These are phyloP conservation scores for Villa cingulata DNA, from an alignment of 2,888 invertebrate species.

Conservation along the genomic window DNA sequence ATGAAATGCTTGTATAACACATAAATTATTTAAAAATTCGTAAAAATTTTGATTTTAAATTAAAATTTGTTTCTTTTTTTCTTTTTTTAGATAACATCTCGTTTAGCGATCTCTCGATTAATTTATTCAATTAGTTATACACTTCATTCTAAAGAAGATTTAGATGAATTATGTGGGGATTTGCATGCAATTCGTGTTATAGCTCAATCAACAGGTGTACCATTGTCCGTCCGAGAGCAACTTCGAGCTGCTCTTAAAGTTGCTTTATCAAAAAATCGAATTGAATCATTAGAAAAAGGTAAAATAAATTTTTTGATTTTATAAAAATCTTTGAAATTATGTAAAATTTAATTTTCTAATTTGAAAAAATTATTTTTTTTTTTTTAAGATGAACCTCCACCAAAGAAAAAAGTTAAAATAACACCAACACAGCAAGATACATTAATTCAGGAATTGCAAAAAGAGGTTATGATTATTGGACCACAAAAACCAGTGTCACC, in stretches of 20 bases:
- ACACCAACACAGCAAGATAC: constrained; percentile 4
- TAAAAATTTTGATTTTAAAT: background rate
- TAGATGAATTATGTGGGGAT: constrained; percentile 36
- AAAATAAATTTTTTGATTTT: constrained; percentile 5
- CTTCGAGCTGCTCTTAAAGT: constrained; percentile 30
- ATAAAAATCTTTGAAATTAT: background rate
- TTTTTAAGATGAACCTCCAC: constrained; percentile 15
- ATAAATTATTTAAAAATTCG: no score
- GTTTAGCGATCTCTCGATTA: constrained; percentile 33
- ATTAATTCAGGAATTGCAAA: background rate
- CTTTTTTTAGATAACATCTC: constrained; percentile 25
- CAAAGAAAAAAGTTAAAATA: constrained; percentile 17
- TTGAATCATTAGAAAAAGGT: constrained; percentile 29
- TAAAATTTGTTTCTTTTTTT: background rate
- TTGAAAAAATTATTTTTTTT: no score
- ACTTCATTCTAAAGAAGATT: constrained; percentile 34
- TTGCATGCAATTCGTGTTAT: constrained; percentile 36
- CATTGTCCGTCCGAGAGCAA: constrained; percentile 32
- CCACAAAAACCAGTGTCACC: constrained; percentile 7
- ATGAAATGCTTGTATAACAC: no score
- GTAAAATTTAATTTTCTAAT: background rate
- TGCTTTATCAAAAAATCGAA: constrained; percentile 28
- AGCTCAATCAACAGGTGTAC: constrained; percentile 34
- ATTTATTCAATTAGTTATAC: constrained; percentile 35
- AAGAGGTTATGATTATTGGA: background rate